Evolutionary conservation across 1,140 invertebrate species (phyloP).

Genomic region (Heliconius himera): DNA sequence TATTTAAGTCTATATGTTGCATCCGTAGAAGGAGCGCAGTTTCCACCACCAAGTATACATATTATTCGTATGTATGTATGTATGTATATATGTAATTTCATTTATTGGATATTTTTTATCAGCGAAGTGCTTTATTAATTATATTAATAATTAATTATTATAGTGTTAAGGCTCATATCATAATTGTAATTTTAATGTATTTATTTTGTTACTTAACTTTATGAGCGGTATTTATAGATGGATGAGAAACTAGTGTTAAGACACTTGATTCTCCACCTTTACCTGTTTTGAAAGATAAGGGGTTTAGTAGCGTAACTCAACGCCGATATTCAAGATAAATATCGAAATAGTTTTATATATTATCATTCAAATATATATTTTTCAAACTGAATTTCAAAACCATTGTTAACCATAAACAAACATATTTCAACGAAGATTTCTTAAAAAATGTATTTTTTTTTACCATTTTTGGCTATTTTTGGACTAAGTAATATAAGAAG

Average conservation of each 20-base stretch:
- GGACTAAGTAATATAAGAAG: not conserved
- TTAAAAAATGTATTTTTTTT: not conserved
- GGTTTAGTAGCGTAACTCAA: not conserved
- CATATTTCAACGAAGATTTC: too few species aligned
- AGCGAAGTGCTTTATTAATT: slow-evolving; percentile 1
- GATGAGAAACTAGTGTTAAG: too few species aligned
- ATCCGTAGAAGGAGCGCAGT: too few species aligned
- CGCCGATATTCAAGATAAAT: not conserved
- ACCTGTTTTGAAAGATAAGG: not conserved
- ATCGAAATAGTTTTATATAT: too few species aligned
- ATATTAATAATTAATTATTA: slow-evolving; percentile 10
- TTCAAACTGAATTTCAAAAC: too few species aligned
- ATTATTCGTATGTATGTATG: not conserved
- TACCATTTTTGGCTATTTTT: not conserved
- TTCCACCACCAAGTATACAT: not conserved
- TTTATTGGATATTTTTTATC: not conserved
- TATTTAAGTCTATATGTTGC: too few species aligned
- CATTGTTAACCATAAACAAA: too few species aligned
- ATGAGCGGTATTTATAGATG: too few species aligned
- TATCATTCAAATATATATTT: too few species aligned
- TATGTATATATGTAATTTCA: not conserved
- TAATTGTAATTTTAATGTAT: slow-evolving; percentile 2
- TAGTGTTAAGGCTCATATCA: slow-evolving; percentile 2
- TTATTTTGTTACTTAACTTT: not conserved
- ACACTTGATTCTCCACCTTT: too few species aligned